Evolutionary conservation across 37 sponge, comb jelly and placozoan species (phyloP).

Genomic region (Mnemiopsis leidyi): DNA sequence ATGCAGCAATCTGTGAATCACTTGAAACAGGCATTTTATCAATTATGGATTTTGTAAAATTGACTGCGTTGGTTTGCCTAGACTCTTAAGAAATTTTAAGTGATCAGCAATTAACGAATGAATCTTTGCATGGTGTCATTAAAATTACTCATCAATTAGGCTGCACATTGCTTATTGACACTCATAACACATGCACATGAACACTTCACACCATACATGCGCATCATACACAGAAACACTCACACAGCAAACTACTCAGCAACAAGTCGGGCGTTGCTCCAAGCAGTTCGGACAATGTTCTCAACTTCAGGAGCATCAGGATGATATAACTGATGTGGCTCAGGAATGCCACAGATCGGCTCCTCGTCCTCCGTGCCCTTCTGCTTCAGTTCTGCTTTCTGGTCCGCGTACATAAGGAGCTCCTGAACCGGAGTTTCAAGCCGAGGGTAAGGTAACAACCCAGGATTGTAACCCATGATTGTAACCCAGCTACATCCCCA

Average conservation of each 20-base stretch:
- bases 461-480: not conserved
- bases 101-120: too few relatives aligned
- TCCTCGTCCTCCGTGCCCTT: not conserved
- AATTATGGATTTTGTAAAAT: too few relatives aligned
- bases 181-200: too few relatives aligned
- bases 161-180: too few relatives aligned
- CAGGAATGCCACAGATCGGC: not conserved
- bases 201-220: too few relatives aligned
- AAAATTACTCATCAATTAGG: too few relatives aligned
- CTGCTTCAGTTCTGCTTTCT: slow-evolving; percentile 4
- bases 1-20: too few relatives aligned
- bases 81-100: too few relatives aligned
- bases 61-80: too few relatives aligned
- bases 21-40: too few relatives aligned
- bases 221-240: not conserved
- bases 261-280: slow-evolving; percentile 46
- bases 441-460: not conserved
- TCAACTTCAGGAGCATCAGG: slow-evolving; percentile 25
- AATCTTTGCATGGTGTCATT: too few relatives aligned
- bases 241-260: slow-evolving; percentile 44
- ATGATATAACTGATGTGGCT: not conserved
- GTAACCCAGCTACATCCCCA: too few relatives aligned
- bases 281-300: slow-evolving; percentile 32
- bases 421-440: not conserved
- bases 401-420: slow-evolving; percentile 42